Evolutionary conservation across 1,140 invertebrate genomes (phyloP).

Genomic region (Varroa destructor): DNA sequence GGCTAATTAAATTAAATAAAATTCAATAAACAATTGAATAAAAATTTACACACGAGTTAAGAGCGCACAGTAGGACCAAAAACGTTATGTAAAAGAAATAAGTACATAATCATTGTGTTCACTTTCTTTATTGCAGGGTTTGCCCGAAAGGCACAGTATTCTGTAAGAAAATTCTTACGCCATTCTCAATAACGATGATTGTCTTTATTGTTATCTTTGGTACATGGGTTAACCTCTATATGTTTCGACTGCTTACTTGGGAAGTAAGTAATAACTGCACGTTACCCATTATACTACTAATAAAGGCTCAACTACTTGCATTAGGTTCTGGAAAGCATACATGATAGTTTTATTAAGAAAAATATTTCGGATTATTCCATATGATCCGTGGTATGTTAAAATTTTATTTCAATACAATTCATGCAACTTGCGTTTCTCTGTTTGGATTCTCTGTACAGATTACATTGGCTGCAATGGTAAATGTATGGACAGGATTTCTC

Average conservation of each 20-base stretch:
- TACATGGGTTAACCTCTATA: conserved; percentile 72
- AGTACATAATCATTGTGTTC: too few relatives aligned
- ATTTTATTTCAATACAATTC: too few relatives aligned
- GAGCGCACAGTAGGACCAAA: too few relatives aligned
- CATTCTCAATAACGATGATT: conserved; percentile 66
- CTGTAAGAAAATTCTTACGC: conserved; percentile 65
- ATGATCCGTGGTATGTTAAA: too few relatives aligned
- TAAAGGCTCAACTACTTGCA: conserved; percentile 22
- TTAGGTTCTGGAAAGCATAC: too few relatives aligned
- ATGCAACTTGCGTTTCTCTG: too few relatives aligned
- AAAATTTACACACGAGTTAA: too few relatives aligned
- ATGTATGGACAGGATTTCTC: conserved; percentile 75
- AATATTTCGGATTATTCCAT: too few relatives aligned
- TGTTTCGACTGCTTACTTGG: conserved; percentile 72
- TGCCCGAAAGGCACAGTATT: conserved; percentile 40
- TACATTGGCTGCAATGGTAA: conserved; percentile 59
- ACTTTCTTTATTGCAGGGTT: neutral
- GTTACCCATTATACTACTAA: conserved; percentile 18
- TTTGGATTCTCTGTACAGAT: conserved; percentile 47
- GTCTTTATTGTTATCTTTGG: conserved; percentile 82
- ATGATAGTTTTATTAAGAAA: too few relatives aligned
- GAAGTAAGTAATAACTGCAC: conserved; percentile 47
- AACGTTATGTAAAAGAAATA: too few relatives aligned
- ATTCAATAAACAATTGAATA: too few relatives aligned
- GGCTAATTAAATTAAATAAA: too few relatives aligned